Evolutionary conservation across 2,888 invertebrate genomes (phyloP).

Genomic region (Drosophila putrida): DNA sequence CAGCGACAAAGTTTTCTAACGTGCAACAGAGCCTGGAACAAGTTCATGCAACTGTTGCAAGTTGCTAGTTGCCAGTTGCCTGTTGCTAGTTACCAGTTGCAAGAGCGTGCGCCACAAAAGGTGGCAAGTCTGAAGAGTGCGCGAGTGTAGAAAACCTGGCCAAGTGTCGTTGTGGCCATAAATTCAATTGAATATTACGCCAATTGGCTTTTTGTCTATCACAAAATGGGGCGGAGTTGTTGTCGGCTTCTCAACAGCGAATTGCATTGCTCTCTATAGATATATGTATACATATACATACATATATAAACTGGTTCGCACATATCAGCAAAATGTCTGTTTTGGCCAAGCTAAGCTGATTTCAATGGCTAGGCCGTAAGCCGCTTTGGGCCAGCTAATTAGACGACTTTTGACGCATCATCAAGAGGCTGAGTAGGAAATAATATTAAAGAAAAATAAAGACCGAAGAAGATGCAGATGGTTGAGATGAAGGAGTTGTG

Average conservation of each 20-base stretch:
- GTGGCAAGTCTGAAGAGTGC: slow-evolving; percentile 48
- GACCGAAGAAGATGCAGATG: not conserved
- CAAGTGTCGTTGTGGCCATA: slow-evolving; percentile 82
- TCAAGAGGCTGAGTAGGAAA: slow-evolving; percentile 35
- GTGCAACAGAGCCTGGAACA: slow-evolving; percentile 62
- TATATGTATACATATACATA: not conserved
- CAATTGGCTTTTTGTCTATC: slow-evolving; percentile 81
- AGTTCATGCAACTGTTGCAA: slow-evolving; percentile 66
- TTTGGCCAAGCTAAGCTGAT: slow-evolving; percentile 67
- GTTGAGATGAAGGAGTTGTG: slow-evolving; percentile 9
- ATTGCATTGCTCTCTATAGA: slow-evolving; percentile 1
- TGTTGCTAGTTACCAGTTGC: not conserved
- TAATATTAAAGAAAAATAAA: not conserved
- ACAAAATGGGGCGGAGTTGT: slow-evolving; percentile 73
- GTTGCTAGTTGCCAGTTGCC: not conserved
- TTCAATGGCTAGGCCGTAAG: slow-evolving; percentile 73
- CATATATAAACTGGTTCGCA: slow-evolving; percentile 54
- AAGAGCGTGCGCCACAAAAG: slow-evolving; percentile 59
- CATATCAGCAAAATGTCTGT: slow-evolving; percentile 38
- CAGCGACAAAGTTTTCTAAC: slow-evolving; percentile 61
- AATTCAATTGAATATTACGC: slow-evolving; percentile 84
- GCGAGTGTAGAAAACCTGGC: slow-evolving; percentile 43
- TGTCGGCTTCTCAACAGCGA: slow-evolving; percentile 9
- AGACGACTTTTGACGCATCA: slow-evolving; percentile 73
- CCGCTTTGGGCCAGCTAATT: slow-evolving; percentile 76